These are phyloP conservation scores for Anolis apletophallus DNA, from an alignment of 2,797 vertebrate species.

Conservation along the genomic window DNA sequence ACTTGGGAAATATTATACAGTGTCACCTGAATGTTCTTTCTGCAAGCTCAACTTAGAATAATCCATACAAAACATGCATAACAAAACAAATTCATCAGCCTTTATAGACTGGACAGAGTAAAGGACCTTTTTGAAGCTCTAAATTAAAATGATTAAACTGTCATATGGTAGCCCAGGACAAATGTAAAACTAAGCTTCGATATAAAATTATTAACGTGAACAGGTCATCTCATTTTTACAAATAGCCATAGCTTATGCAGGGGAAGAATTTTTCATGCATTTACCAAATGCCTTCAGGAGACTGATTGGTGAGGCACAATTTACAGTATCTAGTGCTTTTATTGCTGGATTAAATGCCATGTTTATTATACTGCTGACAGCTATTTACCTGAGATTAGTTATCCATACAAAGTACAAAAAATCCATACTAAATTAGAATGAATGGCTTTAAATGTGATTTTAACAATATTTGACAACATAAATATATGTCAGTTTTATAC, in stretches of 20 bases:
- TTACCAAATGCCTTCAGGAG: constrained; percentile 71
- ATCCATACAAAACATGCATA: constrained; percentile 68
- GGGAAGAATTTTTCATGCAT: constrained; percentile 64
- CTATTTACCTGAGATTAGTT: constrained; percentile 73
- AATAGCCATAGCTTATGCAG: constrained; percentile 36
- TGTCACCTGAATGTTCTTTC: constrained; percentile 68
- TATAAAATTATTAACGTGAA: constrained; percentile 72
- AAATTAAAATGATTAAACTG: constrained; percentile 75
- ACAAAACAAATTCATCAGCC: constrained; percentile 75
- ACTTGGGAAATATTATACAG: constrained; percentile 73
- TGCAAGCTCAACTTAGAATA: constrained; percentile 70
- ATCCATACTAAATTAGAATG: constrained; percentile 73
- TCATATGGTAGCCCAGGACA: constrained; percentile 43
- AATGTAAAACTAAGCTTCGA: constrained; percentile 74
- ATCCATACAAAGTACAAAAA: constrained; percentile 68
- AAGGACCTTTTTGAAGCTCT: constrained; percentile 66
- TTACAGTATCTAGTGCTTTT: constrained; percentile 62
- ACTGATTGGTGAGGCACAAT: constrained; percentile 54
- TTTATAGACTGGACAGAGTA: constrained; percentile 65
- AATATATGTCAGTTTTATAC: constrained; percentile 62
- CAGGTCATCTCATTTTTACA: constrained; percentile 45
- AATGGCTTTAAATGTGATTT: constrained; percentile 74
- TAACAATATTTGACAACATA: constrained; percentile 74
- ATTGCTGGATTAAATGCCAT: constrained; percentile 68
- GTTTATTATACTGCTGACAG: constrained; percentile 56